phyloP scores from a whole-genome alignment of 2,888 invertebrate genomes.

The Ormyrus labotus region DNA sequence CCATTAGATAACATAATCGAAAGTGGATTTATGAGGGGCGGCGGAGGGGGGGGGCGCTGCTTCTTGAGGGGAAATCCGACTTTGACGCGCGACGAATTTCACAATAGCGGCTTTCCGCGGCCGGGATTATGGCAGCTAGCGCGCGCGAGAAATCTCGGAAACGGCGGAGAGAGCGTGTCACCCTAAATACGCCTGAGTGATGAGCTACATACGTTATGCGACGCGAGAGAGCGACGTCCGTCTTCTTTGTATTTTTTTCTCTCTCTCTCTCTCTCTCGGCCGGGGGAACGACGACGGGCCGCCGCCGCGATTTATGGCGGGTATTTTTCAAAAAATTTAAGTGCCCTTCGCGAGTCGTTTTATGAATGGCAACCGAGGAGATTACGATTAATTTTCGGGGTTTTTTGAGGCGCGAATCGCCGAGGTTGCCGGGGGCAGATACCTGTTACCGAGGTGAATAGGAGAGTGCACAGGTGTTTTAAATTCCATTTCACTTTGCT shows the following conservation, averaged over 20 bases:
- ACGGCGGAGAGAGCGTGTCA: slow-evolving; percentile 26
- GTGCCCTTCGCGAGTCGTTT: neutral
- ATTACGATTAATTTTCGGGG: too few relatives aligned
- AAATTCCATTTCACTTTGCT: too few relatives aligned
- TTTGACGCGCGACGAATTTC: slow-evolving; percentile 53
- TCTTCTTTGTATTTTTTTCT: slow-evolving; percentile 16
- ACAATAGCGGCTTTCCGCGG: slow-evolving; percentile 44
- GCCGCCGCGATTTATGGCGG: slow-evolving; percentile 24
- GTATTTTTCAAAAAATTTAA: slow-evolving; percentile 35
- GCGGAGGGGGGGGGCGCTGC: neutral
- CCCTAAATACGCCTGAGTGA: slow-evolving; percentile 50
- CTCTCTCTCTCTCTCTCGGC: too few relatives aligned
- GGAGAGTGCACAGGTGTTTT: too few relatives aligned
- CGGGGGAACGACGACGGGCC: slow-evolving; percentile 1
- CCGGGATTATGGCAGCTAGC: slow-evolving; percentile 18
- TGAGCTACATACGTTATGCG: slow-evolving; percentile 49
- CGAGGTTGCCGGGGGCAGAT: too few relatives aligned
- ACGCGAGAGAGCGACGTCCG: neutral
- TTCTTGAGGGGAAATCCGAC: slow-evolving; percentile 33
- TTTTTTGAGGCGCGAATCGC: too few relatives aligned
- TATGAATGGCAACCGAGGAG: too few relatives aligned
- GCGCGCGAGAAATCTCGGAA: slow-evolving; percentile 27
- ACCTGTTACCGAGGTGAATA: too few relatives aligned
- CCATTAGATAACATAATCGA: slow-evolving; percentile 75
- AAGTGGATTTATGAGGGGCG: slow-evolving; percentile 71